Conservation (phyloP, 2,113 vertebrate species). For the Perca schrenkii region DNA sequence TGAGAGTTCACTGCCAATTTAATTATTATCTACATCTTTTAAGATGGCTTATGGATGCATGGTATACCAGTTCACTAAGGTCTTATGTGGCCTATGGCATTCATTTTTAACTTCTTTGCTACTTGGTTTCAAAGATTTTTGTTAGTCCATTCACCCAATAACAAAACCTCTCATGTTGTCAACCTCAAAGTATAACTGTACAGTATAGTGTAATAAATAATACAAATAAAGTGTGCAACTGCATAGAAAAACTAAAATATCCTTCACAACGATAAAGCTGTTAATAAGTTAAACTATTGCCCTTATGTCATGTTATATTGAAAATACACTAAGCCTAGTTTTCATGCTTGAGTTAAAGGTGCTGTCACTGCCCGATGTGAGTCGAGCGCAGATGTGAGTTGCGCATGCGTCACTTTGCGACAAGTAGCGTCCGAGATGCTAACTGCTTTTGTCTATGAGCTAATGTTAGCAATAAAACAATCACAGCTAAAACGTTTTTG, state of each 20-base stretch:
- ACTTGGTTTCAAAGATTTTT: neutral
- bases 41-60: slow-evolving; percentile 10
- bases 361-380: no score
- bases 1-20: slow-evolving; percentile 18
- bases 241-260: neutral
- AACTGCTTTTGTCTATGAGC: no score
- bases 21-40: slow-evolving; percentile 26
- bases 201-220: neutral
- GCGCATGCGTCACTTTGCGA: no score
- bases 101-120: neutral
- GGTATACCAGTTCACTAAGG: neutral
- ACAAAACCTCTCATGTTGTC: neutral
- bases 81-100: neutral
- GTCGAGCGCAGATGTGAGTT: no score
- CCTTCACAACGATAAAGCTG: neutral
- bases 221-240: neutral
- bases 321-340: neutral
- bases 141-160: neutral
- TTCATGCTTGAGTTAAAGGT: neutral
- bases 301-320: neutral
- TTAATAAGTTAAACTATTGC: neutral
- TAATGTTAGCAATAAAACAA: no score
- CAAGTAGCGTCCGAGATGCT: no score
- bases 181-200: neutral
- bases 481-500: no score